A percentile compares a stretch with the other conserved stretches of the same genome.
Conservation (phyloP, 2,888 invertebrate genomes). For the Epirrhoe alternata region DNA sequence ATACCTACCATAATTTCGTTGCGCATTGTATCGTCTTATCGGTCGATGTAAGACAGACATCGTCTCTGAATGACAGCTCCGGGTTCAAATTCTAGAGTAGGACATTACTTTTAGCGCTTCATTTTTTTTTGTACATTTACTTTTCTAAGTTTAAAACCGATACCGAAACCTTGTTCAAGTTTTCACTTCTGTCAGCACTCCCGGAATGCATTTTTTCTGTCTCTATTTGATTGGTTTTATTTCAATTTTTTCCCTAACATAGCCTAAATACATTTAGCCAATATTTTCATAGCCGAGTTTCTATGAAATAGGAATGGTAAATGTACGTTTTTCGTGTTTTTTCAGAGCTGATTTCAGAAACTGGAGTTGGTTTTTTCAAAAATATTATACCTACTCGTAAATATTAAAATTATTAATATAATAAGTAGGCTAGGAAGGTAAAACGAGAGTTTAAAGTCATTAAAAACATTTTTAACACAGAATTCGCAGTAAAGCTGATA, state of each 20-base stretch:
- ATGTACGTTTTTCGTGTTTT: not conserved
- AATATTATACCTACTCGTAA: not conserved
- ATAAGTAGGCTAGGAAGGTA: conserved; percentile 1
- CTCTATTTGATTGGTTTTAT: not conserved
- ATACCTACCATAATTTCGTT: no score
- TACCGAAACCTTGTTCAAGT: no score
- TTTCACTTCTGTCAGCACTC: no score
- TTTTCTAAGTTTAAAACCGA: no score
- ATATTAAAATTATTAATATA: conserved; percentile 12
- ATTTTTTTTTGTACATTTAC: no score
- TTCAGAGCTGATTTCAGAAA: not conserved
- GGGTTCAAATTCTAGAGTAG: no score
- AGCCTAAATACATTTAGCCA: not conserved
- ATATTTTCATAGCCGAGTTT: not conserved
- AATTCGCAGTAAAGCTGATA: conserved; percentile 24
- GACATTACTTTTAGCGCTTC: no score
- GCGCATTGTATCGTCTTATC: no score
- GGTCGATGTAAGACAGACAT: no score
- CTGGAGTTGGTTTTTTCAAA: not conserved
- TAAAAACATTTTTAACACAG: conserved; percentile 25
- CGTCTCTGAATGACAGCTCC: no score
- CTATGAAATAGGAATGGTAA: not conserved
- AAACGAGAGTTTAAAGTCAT: conserved; percentile 18
- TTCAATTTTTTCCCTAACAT: not conserved
- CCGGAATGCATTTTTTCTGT: no score